Conservation (phyloP, 2,888 invertebrate species). For the Nephrocerus scutellatus region DNA sequence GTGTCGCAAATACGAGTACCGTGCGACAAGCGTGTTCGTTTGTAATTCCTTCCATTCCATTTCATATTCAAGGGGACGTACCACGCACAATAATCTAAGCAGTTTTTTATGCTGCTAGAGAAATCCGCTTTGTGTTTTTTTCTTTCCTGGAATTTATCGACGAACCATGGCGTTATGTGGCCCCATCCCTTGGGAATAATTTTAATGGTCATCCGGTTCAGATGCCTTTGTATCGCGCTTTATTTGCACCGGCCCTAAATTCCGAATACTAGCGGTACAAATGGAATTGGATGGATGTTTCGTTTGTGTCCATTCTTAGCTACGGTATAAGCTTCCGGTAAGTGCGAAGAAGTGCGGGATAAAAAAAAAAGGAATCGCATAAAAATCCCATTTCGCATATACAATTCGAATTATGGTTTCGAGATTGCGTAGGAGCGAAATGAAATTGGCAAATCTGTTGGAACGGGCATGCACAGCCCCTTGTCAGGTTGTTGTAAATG, state of each 20-base stretch:
- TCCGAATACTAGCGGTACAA: slow-evolving; percentile 12
- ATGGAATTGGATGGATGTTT: slow-evolving; percentile 39
- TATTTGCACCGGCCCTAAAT: too few species aligned
- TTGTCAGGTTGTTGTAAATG: too few species aligned
- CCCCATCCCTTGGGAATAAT: slow-evolving; percentile 43
- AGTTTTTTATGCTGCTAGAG: too few species aligned
- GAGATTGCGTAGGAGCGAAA: too few species aligned
- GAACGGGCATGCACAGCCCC: too few species aligned
- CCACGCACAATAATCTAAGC: too few species aligned
- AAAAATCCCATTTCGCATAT: slow-evolving; percentile 38
- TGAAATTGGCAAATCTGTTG: too few species aligned
- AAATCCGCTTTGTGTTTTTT: slow-evolving; percentile 1
- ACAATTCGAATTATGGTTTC: slow-evolving; percentile 28
- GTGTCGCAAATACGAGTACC: slow-evolving; percentile 15
- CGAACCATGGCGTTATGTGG: slow-evolving; percentile 13
- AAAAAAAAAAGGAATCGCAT: too few species aligned
- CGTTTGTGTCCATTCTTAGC: too few species aligned
- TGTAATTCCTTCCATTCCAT: slow-evolving; percentile 27
- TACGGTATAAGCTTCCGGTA: too few species aligned
- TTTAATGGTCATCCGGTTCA: slow-evolving; percentile 41
- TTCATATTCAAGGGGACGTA: slow-evolving; percentile 32
- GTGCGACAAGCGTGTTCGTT: slow-evolving; percentile 19
- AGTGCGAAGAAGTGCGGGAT: too few species aligned
- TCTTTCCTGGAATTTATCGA: slow-evolving; percentile 1
- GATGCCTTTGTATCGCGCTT: slow-evolving; percentile 17